Evolutionary conservation across 2,113 vertebrate genomes (phyloP), one percentile per base, ranked within the genome.

Genomic region (Mellivora capensis): DNA sequence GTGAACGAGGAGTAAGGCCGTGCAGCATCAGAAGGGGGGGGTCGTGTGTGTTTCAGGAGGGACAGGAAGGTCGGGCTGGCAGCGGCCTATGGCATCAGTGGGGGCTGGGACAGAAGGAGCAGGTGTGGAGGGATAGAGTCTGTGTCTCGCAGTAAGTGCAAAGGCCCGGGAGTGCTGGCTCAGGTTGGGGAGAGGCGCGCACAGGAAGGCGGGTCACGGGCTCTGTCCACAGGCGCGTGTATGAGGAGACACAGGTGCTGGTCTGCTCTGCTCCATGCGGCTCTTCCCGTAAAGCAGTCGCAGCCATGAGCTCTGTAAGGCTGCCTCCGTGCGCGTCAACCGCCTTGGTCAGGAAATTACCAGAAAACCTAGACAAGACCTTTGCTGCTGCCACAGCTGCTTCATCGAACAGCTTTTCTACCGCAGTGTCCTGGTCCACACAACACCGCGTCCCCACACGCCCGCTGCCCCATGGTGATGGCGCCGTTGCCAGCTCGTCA

Each of bases 351-450:
- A 77, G 90, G 93, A 37, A 91, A 94, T 94, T 94, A 49, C 54
- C 47, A 89, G 83, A 67, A 97, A 52, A 93, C 87, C 76, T 69
- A 59, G n/a, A 72, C 95, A 23, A 81, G 76, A 39, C 52, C 88
- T 31, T 39, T 96, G 91, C 91, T 82, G 97, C 96, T 37, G 47
- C 79, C 89, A 87, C 81, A 93, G 94, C 94, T 95, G 96, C 95
- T 79, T 88, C 61, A 80, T 97, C 93, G 82, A 93, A 86, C 27
- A 87, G 52, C 54, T 49, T 88, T 97, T 94, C 64, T 94, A 57
- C n/a, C 54, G 91, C 96, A 96, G 0, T 3, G 52, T 95, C 96
- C 97, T 82, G 37, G 64, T 89, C 96, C 87, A 54, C 49, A 59
- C 80, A 12, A 47, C 6, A 57, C 47, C 91, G 82, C 91, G 61